Evolutionary conservation across 2,797 vertebrate genomes (phyloP).

Genomic region (Paguma larvata): DNA sequence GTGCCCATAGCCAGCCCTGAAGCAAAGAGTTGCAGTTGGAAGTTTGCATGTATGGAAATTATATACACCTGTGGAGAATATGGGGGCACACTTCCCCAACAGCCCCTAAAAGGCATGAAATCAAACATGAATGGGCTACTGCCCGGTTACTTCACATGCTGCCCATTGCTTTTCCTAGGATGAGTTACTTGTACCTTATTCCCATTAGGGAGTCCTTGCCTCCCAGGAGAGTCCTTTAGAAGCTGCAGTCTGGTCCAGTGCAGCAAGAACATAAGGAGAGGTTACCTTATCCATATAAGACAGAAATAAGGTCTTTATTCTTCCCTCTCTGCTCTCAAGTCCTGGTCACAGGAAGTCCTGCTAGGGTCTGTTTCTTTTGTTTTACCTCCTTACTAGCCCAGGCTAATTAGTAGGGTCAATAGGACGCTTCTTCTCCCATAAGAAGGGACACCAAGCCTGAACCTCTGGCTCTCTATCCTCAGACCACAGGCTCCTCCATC

Average conservation of each 20-base stretch:
- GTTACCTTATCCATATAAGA: not conserved
- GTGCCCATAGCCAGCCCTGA: not conserved
- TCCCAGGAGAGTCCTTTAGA: not conserved
- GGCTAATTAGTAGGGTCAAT: not conserved
- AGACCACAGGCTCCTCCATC: not conserved
- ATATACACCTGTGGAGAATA: not conserved
- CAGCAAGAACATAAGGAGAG: not conserved
- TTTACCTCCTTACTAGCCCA: not conserved
- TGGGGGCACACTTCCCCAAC: not conserved
- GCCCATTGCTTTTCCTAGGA: not conserved
- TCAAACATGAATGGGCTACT: not conserved
- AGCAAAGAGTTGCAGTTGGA: not conserved
- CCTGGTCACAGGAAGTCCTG: not conserved
- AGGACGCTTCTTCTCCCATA: not conserved
- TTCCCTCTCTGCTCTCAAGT: not conserved
- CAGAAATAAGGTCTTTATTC: not conserved
- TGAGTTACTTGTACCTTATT: not conserved
- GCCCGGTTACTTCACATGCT: not conserved
- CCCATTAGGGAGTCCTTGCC: not conserved
- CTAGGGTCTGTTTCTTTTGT: not conserved
- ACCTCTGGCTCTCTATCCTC: not conserved
- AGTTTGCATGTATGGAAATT: not conserved
- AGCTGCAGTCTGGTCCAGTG: not conserved
- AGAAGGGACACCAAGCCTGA: not conserved
- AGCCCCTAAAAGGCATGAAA: not conserved